Evolutionary conservation across 2,113 vertebrate species (phyloP).

Genomic region (Cavia aperea): DNA sequence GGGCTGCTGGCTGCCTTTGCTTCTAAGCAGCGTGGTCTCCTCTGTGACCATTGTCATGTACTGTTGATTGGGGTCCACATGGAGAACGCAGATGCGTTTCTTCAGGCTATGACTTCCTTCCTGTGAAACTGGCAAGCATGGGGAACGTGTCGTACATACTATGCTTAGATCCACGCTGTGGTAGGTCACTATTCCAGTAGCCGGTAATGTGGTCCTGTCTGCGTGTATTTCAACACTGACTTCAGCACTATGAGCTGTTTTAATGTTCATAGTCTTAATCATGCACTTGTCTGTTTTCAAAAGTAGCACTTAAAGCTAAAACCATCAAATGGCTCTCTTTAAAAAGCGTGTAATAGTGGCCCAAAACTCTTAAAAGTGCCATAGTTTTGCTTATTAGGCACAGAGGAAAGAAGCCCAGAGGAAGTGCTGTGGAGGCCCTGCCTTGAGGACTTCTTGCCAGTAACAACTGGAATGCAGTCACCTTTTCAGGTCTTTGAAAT

Average conservation of each 20-base stretch:
- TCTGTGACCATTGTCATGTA: neutral
- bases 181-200: neutral
- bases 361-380: neutral
- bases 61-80: neutral
- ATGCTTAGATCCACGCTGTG: neutral
- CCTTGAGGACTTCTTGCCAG: neutral
- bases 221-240: neutral
- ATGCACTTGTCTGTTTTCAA: neutral
- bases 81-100: constrained; percentile 31
- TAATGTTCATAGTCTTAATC: neutral
- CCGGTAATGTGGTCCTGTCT: neutral
- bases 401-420: neutral
- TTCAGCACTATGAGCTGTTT: neutral
- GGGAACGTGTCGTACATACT: neutral
- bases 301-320: neutral
- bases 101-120: neutral
- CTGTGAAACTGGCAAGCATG: neutral
- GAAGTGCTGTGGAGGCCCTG: neutral
- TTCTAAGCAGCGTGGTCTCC: neutral
- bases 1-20: neutral
- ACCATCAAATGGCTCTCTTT: neutral
- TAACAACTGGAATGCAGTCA: neutral
- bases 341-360: neutral
- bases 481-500: neutral
- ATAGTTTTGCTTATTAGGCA: neutral